Evolutionary conservation across 2,797 vertebrate species (phyloP).

Genomic region (Limnodromus scolopaceus): DNA sequence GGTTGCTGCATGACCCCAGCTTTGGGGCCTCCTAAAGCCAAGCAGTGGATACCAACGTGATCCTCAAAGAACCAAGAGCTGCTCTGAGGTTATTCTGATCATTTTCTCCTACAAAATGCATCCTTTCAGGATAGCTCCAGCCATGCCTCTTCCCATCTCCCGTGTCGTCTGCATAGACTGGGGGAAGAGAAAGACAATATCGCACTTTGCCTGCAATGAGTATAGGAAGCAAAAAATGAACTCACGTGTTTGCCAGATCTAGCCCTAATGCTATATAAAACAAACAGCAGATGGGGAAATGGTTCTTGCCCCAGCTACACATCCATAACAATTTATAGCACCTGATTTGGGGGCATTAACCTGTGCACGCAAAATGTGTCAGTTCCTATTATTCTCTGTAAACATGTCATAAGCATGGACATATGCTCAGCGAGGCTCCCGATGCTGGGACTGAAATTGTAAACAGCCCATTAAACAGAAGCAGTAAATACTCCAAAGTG

Average conservation of each 20-base stretch:
- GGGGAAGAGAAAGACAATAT: not conserved
- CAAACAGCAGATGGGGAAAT: not conserved
- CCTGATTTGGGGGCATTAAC: constrained; percentile 39
- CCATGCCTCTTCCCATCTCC: not conserved
- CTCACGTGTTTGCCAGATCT: not conserved
- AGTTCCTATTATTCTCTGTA: constrained; percentile 49
- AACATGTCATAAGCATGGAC: constrained; percentile 45
- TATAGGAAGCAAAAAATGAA: not conserved
- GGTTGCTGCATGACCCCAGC: not conserved
- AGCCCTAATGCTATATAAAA: not conserved
- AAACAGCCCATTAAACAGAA: constrained; percentile 52
- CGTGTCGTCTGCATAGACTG: not conserved
- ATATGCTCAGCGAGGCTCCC: not conserved
- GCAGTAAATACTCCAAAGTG: constrained; percentile 33
- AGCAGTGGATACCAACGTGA: fast-evolving
- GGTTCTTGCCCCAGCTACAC: not conserved
- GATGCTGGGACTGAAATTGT: constrained; percentile 19
- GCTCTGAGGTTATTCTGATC: not conserved
- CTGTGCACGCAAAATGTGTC: not conserved
- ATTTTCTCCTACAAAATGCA: not conserved
- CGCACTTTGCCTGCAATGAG: not conserved
- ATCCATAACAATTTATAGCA: not conserved
- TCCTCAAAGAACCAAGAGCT: not conserved
- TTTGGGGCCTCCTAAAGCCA: not conserved
- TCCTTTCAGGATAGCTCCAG: not conserved